These are phyloP conservation scores for Orchestes rusci DNA, from an alignment of 2,888 invertebrate species.

Conservation along the genomic window DNA sequence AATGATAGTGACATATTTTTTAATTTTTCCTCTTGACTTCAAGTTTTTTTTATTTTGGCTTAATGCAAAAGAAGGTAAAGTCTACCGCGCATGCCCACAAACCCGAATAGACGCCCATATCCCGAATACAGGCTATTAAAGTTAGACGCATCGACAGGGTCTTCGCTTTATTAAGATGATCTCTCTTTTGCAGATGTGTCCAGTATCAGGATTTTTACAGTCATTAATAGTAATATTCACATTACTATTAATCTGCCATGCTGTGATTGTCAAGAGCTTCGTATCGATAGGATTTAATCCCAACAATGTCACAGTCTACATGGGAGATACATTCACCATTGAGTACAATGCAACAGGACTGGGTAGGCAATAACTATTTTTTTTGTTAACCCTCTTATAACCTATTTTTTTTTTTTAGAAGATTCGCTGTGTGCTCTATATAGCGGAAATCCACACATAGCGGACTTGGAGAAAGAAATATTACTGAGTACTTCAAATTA, in stretches of 20 bases:
- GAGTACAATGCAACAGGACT: slow-evolving; percentile 11
- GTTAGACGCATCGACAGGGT: too few species aligned
- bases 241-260: slow-evolving; percentile 33
- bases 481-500: slow-evolving; percentile 19
- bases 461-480: slow-evolving; percentile 27
- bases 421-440: slow-evolving; percentile 27
- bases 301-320: slow-evolving; percentile 30
- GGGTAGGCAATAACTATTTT: slow-evolving; percentile 9
- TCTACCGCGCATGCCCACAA: too few species aligned
- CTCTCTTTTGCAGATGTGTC: slow-evolving; percentile 36
- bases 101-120: too few species aligned
- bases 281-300: slow-evolving; percentile 34
- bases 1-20: too few species aligned
- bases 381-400: neutral
- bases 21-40: too few species aligned
- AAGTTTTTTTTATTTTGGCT: too few species aligned
- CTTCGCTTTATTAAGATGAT: too few species aligned
- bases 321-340: slow-evolving; percentile 34
- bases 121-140: too few species aligned
- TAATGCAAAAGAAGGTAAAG: too few species aligned
- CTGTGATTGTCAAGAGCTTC: slow-evolving; percentile 29
- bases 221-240: slow-evolving; percentile 35
- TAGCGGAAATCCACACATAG: slow-evolving; percentile 28
- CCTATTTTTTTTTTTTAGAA: slow-evolving; percentile 17
- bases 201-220: slow-evolving; percentile 36